phyloP scores from a whole-genome alignment of 2,888 invertebrate species.

The Drosophila phalerata region DNA sequence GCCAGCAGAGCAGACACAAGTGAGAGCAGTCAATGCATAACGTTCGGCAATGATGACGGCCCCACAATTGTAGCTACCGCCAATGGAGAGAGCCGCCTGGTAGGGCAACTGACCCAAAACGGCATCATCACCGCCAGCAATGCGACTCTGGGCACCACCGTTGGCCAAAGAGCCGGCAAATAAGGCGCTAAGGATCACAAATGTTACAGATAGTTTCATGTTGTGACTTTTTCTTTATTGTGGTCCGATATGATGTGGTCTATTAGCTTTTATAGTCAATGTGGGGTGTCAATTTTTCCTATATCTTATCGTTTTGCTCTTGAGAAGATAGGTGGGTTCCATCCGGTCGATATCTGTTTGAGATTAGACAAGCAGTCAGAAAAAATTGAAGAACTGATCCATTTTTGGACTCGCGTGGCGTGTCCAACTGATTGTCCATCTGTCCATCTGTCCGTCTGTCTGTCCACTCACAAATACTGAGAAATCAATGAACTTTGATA shows the following conservation, averaged over 20 bases:
- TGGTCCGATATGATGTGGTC: slow-evolving; percentile 4
- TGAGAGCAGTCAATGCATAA: slow-evolving; percentile 82
- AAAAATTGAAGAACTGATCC: slow-evolving; percentile 1
- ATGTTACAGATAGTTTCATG: slow-evolving; percentile 40
- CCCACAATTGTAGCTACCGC: slow-evolving; percentile 76
- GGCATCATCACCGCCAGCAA: slow-evolving; percentile 84
- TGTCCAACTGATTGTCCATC: slow-evolving; percentile 1
- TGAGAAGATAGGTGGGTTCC: slow-evolving; percentile 4
- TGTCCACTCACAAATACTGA: slow-evolving; percentile 19
- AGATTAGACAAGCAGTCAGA: slow-evolving; percentile 53
- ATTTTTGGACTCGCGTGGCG: slow-evolving; percentile 14
- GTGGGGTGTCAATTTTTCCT: slow-evolving; percentile 7
- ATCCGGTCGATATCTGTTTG: slow-evolving; percentile 32
- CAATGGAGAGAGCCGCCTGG: slow-evolving; percentile 80
- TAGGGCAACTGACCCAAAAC: slow-evolving; percentile 83
- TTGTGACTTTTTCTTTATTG: slow-evolving; percentile 2
- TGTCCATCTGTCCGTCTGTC: neutral
- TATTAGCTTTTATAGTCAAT: slow-evolving; percentile 52
- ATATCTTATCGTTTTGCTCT: slow-evolving; percentile 52
- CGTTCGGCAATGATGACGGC: slow-evolving; percentile 77
- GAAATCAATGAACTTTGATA: slow-evolving; percentile 70
- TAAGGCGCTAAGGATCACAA: slow-evolving; percentile 38
- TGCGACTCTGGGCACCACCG: slow-evolving; percentile 63
- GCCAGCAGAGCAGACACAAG: slow-evolving; percentile 78
- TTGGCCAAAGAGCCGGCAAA: slow-evolving; percentile 20